Evolutionary conservation across 2,113 vertebrate species (phyloP), one percentile per base, ranked within the genome.

Genomic region (Neoarius graeffei): DNA sequence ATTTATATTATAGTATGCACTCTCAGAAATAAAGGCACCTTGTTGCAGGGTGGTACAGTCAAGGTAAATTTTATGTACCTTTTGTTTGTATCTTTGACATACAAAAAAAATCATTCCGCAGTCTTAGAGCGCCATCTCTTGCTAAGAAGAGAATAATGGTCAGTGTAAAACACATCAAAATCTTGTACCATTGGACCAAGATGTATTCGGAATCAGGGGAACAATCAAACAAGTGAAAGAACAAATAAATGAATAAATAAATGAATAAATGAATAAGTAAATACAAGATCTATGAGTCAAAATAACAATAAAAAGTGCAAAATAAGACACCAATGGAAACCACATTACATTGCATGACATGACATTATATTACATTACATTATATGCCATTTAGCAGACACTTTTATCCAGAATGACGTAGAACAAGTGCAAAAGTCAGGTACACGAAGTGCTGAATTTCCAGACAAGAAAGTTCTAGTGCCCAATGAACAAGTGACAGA

Each of bases 101-200:
- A 42, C 3, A 2, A 42, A 42, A 42, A 42, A 35, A 35, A 35
- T 35, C 35, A 54, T 54, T 81, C 30, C 6, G 5, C n/a, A 57
- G 79, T 87, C 64, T 87, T 87, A 27, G 66, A 48, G 1, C 59
- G 66, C 52, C 66, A 82, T 83, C 86, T 74, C 60, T 30, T 73
- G 86, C 35, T 9, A 48, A 15, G 1, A 42, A 4, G 10, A 2
- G 15, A 35, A 25, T 50, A 19, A 30, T 56, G 17, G 27, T 54
- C 15, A 66, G n/a, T 14, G n/a, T 4, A 62, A 27, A 30, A 20
- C 7, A 80, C 0, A 14, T 17, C 17, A 35, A 35, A 23, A 10
- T 71, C 14, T 71, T 71, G 27, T 14, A 71, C 27, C 30, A 11
- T 73, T 42, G 42, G 20, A 52, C 20, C 7, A 11, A 76, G 7